Percentiles rank a stretch among this genome's conserved stretches.
phyloP scores from a whole-genome alignment of 2,797 vertebrate species.

The Galaxias olidus region DNA sequence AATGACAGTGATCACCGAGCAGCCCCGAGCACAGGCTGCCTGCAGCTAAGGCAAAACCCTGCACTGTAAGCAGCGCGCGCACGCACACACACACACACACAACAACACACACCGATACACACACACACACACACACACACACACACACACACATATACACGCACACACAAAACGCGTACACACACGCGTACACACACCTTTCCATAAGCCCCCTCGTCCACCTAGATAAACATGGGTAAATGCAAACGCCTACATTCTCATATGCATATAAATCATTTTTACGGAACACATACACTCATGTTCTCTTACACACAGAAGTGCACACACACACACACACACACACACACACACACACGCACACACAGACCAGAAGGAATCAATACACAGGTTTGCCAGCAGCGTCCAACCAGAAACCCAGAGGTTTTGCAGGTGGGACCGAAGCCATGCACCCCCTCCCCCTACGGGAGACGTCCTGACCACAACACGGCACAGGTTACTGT shows the following conservation, averaged over 20 bases:
- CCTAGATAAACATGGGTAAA: too few relatives aligned
- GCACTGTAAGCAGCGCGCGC: slow-evolving; percentile 52
- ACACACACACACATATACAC: slow-evolving; percentile 45
- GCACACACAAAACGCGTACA: slow-evolving; percentile 54
- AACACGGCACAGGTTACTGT: background rate
- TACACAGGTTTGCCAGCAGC: slow-evolving; percentile 38
- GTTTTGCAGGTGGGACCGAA: slow-evolving; percentile 20
- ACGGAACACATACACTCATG: background rate
- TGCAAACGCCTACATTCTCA: background rate
- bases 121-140: slow-evolving; percentile 38
- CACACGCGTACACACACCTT: too few relatives aligned
- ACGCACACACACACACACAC: slow-evolving; percentile 14
- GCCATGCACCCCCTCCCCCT: slow-evolving; percentile 20
- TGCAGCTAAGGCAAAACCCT: slow-evolving; percentile 67
- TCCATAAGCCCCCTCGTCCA: too few relatives aligned
- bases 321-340: background rate
- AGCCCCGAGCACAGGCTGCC: slow-evolving; percentile 73
- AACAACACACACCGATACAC: slow-evolving; percentile 26
- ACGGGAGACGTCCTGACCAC: slow-evolving; percentile 40
- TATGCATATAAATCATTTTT: background rate
- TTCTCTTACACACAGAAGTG: slow-evolving; percentile 2
- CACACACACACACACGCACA: slow-evolving; percentile 1
- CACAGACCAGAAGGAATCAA: slow-evolving; percentile 47
- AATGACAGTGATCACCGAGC: slow-evolving; percentile 80
- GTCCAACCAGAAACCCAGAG: slow-evolving; percentile 15